These are phyloP conservation scores for Colletes latitarsis DNA, from an alignment of 1,140 invertebrate species.

Conservation along the genomic window DNA sequence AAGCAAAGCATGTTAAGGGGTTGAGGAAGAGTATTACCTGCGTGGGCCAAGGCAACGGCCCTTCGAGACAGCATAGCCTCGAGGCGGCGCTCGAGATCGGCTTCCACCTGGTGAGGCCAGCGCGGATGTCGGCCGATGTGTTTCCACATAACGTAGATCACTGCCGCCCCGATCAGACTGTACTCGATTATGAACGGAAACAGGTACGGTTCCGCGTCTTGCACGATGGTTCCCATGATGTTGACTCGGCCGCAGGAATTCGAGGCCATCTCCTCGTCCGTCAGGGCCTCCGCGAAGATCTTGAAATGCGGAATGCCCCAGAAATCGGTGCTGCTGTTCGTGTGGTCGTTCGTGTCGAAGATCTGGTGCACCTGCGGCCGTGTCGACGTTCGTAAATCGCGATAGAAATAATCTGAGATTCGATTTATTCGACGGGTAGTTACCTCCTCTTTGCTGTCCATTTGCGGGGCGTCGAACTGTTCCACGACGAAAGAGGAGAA, in stretches of 20 bases:
- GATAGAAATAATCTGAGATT: neutral
- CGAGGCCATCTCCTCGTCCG: constrained; percentile 78
- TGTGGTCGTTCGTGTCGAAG: constrained; percentile 68
- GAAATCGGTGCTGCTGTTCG: constrained; percentile 74
- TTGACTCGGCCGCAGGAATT: constrained; percentile 89
- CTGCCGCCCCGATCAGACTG: constrained; percentile 96
- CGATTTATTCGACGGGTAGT: neutral
- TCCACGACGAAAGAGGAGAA: constrained; percentile 58
- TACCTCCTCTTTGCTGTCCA: constrained; percentile 62
- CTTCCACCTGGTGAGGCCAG: constrained; percentile 87
- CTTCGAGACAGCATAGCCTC: constrained; percentile 91
- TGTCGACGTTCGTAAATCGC: too few species aligned
- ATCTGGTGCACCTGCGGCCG: constrained; percentile 57
- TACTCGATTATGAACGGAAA: constrained; percentile 99
- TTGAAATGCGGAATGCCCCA: constrained; percentile 80
- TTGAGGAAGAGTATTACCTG: constrained; percentile 71
- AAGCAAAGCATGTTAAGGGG: too few species aligned
- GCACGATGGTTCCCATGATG: constrained; percentile 96
- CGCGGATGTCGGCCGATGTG: constrained; percentile 93
- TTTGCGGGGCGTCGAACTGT: constrained; percentile 61
- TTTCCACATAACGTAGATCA: constrained; percentile 99
- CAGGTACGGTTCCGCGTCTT: constrained; percentile 94
- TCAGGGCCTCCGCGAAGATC: constrained; percentile 84
- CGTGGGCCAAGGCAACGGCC: constrained; percentile 91
- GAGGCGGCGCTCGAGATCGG: constrained; percentile 91